These are phyloP conservation scores for Schlechtendalia chinensis DNA, from an alignment of 1,140 invertebrate species.

Conservation along the genomic window DNA sequence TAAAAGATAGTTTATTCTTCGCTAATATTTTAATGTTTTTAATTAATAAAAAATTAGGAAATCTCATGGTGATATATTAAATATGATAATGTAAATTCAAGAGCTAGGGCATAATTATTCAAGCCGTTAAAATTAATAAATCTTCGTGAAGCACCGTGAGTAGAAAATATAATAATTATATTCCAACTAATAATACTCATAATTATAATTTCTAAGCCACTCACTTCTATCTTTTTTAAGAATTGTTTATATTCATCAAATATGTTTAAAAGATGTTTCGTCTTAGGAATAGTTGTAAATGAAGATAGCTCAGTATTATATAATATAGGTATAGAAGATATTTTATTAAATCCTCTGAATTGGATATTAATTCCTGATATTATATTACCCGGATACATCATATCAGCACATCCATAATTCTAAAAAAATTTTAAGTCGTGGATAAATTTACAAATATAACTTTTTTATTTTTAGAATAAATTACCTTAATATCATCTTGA, in stretches of 20 bases:
- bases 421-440: background rate
- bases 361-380: constrained; percentile 20
- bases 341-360: constrained; percentile 16
- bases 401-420: constrained; percentile 33
- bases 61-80: too few relatives aligned
- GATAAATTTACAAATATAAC: background rate
- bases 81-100: too few relatives aligned
- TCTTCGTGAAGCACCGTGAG: too few relatives aligned
- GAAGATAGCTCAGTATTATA: constrained; percentile 29
- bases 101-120: too few relatives aligned
- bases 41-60: too few relatives aligned
- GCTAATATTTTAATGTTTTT: too few relatives aligned
- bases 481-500: constrained; percentile 35
- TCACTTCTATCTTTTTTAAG: constrained; percentile 21
- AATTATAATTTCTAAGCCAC: background rate
- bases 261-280: background rate
- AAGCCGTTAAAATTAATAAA: too few relatives aligned
- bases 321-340: constrained; percentile 14
- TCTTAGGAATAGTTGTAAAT: constrained; percentile 33
- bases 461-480: background rate
- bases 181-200: too few relatives aligned
- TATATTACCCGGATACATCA: constrained; percentile 30
- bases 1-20: too few relatives aligned
- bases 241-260: constrained; percentile 31
- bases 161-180: too few relatives aligned